Evolutionary conservation across 2,888 invertebrate species (phyloP).

Genomic region (Elmis aenea): DNA sequence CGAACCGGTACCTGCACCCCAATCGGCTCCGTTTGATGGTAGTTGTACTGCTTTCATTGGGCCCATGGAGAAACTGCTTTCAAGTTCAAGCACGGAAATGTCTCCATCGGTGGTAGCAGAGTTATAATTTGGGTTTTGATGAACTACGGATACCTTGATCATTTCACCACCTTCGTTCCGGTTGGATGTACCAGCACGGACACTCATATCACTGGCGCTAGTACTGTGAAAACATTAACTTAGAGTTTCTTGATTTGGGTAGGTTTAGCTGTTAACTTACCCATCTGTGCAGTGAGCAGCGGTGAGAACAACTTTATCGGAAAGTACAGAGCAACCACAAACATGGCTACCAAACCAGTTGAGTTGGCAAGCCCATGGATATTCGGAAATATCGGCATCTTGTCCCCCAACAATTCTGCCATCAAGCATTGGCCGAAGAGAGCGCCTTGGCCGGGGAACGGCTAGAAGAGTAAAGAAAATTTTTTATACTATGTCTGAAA

Average conservation of each 20-base stretch:
- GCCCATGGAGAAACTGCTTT: too few relatives aligned
- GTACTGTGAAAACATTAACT: too few relatives aligned
- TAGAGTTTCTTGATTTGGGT: conserved; percentile 3
- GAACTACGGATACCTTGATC: conserved; percentile 11
- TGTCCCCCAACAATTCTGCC: neutral
- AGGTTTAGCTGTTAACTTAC: conserved; percentile 1
- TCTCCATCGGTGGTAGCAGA: conserved; percentile 14
- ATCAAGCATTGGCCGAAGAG: too few relatives aligned
- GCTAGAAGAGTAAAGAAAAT: too few relatives aligned
- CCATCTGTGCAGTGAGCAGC: conserved; percentile 11
- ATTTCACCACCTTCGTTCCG: conserved; percentile 17
- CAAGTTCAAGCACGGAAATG: conserved; percentile 18
- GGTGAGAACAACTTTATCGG: conserved; percentile 5
- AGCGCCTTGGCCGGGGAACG: too few relatives aligned
- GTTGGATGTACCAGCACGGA: conserved; percentile 18
- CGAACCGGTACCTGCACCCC: too few relatives aligned
- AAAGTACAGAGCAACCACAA: conserved; percentile 13
- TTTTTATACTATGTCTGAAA: too few relatives aligned
- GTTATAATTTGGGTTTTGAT: conserved; percentile 17
- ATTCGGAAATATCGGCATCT: neutral
- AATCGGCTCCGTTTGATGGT: too few relatives aligned
- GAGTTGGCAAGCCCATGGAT: neutral
- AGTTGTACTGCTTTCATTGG: too few relatives aligned
- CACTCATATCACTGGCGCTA: conserved; percentile 11
- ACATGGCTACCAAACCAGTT: conserved; percentile 4